A percentile compares a stretch with the other conserved stretches of the same genome.
These are phyloP conservation scores for Plagodis pulveraria DNA, from an alignment of 2,888 invertebrate genomes.

Conservation along the genomic window DNA sequence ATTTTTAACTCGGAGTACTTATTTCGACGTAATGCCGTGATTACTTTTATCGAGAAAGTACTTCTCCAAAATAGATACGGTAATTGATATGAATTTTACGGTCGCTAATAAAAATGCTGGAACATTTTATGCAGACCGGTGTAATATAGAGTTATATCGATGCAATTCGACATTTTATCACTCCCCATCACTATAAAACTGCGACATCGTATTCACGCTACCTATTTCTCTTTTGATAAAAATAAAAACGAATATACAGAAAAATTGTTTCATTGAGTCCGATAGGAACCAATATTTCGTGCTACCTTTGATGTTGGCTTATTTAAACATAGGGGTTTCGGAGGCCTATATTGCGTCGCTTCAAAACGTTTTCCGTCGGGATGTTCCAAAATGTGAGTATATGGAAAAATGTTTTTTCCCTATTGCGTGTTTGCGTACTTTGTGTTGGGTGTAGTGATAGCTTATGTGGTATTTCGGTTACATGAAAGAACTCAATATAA, in stretches of 20 bases:
- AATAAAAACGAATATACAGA: constrained; percentile 43
- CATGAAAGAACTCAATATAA: constrained; percentile 25
- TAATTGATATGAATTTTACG: constrained; percentile 43
- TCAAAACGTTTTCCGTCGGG: constrained; percentile 52
- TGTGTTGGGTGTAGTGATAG: constrained; percentile 32
- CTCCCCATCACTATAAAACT: constrained; percentile 40
- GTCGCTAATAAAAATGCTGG: constrained; percentile 36
- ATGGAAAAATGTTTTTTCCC: constrained; percentile 45
- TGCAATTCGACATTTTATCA: constrained; percentile 41
- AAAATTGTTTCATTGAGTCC: constrained; percentile 61
- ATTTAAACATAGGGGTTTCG: constrained; percentile 71
- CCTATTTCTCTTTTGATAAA: constrained; percentile 39
- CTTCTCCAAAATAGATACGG: constrained; percentile 35
- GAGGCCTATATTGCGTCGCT: constrained; percentile 66
- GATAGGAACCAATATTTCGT: constrained; percentile 59
- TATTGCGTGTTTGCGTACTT: constrained; percentile 36
- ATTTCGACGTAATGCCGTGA: constrained; percentile 38
- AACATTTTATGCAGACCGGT: constrained; percentile 39
- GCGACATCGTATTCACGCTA: constrained; percentile 35
- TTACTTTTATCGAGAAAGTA: constrained; percentile 35
- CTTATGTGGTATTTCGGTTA: constrained; percentile 14
- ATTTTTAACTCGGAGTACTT: constrained; percentile 39
- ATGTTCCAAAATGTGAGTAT: constrained; percentile 45
- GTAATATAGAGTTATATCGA: constrained; percentile 41
- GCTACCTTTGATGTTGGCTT: constrained; percentile 73